These are phyloP conservation scores for Cervus canadensis DNA, from an alignment of 2,113 vertebrate species.

Conservation along the genomic window DNA sequence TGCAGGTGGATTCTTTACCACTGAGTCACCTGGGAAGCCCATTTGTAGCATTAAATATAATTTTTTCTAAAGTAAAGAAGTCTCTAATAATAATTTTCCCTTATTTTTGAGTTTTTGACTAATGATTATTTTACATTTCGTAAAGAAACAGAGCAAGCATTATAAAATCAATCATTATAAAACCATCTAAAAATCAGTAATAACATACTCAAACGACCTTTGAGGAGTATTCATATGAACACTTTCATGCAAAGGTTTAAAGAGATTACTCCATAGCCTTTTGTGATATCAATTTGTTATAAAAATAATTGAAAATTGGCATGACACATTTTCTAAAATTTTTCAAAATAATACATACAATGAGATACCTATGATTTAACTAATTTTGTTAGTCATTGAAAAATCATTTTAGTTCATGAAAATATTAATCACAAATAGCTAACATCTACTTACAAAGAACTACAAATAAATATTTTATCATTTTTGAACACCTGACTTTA, in stretches of 20 bases:
- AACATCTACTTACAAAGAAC: not conserved
- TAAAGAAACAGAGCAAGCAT: not conserved
- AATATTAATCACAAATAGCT: not conserved
- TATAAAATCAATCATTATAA: not conserved
- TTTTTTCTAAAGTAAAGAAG: not conserved
- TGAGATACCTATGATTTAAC: not conserved
- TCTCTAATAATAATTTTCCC: not conserved
- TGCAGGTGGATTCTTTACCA: not conserved
- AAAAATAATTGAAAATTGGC: not conserved
- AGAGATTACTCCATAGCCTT: accelerated
- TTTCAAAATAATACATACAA: not conserved
- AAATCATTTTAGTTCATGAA: not conserved
- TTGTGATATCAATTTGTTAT: not conserved
- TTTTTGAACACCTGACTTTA: not conserved
- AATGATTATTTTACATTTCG: not conserved
- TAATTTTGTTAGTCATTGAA: not conserved
- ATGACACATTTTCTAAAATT: not conserved
- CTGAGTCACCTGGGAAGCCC: not conserved
- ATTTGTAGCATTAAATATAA: not conserved
- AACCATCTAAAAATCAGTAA: not conserved
- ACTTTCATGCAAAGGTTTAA: not conserved
- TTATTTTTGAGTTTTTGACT: not conserved
- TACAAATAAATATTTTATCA: not conserved
- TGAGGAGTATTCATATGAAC: not conserved
- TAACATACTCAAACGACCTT: not conserved